A percentile compares a stretch with the other conserved stretches of the same genome.
These are phyloP conservation scores for Netelia virgata DNA, from an alignment of 2,888 invertebrate genomes.

Conservation along the genomic window DNA sequence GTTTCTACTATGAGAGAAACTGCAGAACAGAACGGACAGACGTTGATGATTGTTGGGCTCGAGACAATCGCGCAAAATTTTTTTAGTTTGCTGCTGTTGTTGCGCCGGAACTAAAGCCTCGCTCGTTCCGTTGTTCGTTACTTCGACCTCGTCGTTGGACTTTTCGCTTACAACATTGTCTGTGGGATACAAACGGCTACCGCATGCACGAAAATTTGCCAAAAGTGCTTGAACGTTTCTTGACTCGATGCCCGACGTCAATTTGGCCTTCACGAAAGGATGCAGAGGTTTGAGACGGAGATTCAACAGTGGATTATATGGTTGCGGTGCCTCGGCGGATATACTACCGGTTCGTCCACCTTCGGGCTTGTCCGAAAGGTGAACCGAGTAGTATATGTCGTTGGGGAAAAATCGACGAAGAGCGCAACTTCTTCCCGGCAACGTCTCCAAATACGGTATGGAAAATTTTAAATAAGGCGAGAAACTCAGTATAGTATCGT, in stretches of 20 bases:
- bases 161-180: slow-evolving; percentile 75
- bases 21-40: slow-evolving; percentile 95
- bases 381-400: slow-evolving; percentile 90
- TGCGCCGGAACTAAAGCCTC: not conserved
- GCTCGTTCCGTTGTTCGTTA: slow-evolving; percentile 37
- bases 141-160: not conserved
- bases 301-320: slow-evolving; percentile 58
- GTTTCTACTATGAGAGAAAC: slow-evolving; percentile 90
- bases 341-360: slow-evolving; percentile 73
- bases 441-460: slow-evolving; percentile 95
- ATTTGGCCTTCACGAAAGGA: slow-evolving; percentile 90
- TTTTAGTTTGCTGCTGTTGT: slow-evolving; percentile 30
- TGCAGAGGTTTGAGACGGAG: slow-evolving; percentile 88
- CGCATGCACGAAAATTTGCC: slow-evolving; percentile 95
- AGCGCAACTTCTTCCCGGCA: slow-evolving; percentile 91
- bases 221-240: slow-evolving; percentile 90
- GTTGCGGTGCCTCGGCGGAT: slow-evolving; percentile 61
- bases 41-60: slow-evolving; percentile 94
- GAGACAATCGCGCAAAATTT: slow-evolving; percentile 88
- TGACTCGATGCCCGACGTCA: slow-evolving; percentile 89
- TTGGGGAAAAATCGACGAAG: slow-evolving; percentile 90
- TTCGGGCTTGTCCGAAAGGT: slow-evolving; percentile 85
- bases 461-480: slow-evolving; percentile 95
- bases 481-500: slow-evolving; percentile 91
- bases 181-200: slow-evolving; percentile 86